Evolutionary conservation across 2,888 invertebrate species (phyloP).

Genomic region (Plagodis dolabraria): DNA sequence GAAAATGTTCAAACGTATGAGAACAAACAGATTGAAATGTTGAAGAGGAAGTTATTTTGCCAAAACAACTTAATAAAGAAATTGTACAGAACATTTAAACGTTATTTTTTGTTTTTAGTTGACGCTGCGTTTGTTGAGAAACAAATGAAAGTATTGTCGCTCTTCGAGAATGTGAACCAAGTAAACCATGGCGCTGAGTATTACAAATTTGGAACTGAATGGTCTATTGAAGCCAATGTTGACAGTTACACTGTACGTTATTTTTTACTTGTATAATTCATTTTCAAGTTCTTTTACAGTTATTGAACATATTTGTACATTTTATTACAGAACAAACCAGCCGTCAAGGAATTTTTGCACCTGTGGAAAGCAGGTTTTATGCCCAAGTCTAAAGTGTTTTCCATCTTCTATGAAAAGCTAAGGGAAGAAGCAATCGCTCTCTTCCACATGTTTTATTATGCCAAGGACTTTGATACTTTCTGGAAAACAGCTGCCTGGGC

Average conservation of each 20-base stretch:
- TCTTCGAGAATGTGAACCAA: slow-evolving; percentile 74
- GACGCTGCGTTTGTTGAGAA: slow-evolving; percentile 50
- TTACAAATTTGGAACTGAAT: slow-evolving; percentile 63
- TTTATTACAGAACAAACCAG: slow-evolving; percentile 39
- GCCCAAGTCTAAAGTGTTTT: slow-evolving; percentile 78
- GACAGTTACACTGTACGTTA: slow-evolving; percentile 67
- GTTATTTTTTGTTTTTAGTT: slow-evolving; percentile 42
- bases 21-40: too few species aligned
- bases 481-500: slow-evolving; percentile 84
- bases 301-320: background rate
- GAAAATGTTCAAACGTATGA: too few species aligned
- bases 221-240: slow-evolving; percentile 65
- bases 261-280: background rate
- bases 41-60: too few species aligned
- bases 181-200: slow-evolving; percentile 61
- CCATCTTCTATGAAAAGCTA: slow-evolving; percentile 74
- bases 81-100: background rate
- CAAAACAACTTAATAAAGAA: too few species aligned
- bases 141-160: slow-evolving; percentile 73
- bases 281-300: background rate
- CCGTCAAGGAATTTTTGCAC: slow-evolving; percentile 70
- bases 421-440: slow-evolving; percentile 79
- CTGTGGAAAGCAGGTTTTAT: slow-evolving; percentile 74
- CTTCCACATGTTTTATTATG: slow-evolving; percentile 84
- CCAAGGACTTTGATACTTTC: slow-evolving; percentile 86